Conservation (phyloP, 2,888 invertebrate genomes). For the Zelleria hepariella region DNA sequence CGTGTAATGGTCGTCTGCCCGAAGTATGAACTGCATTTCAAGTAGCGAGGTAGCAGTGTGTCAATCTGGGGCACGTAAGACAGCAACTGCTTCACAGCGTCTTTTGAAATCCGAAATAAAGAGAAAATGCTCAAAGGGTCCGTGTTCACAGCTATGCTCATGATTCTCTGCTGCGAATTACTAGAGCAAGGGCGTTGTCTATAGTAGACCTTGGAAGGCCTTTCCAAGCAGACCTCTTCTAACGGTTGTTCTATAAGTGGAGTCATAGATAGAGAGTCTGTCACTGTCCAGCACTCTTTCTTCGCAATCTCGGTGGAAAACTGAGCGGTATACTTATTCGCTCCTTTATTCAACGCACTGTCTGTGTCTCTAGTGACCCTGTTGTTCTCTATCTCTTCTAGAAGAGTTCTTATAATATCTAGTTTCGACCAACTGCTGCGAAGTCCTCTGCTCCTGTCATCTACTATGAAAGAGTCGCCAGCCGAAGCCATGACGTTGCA, state of each 20-base stretch:
- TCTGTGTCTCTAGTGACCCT: slow-evolving; percentile 22
- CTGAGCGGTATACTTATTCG: slow-evolving; percentile 23
- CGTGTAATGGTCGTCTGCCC: slow-evolving; percentile 5
- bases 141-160: slow-evolving; percentile 53
- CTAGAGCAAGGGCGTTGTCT: neutral
- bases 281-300: slow-evolving; percentile 40
- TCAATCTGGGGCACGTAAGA: slow-evolving; percentile 40
- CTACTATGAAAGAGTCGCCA: neutral
- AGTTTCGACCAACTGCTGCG: neutral
- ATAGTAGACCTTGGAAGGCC: neutral
- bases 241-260: neutral
- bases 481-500: neutral
- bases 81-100: slow-evolving; percentile 36
- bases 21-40: slow-evolving; percentile 14
- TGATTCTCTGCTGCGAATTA: slow-evolving; percentile 12
- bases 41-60: slow-evolving; percentile 19
- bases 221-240: neutral
- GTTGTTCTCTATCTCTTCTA: slow-evolving; percentile 30
- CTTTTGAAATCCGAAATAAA: slow-evolving; percentile 40
- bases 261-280: slow-evolving; percentile 26
- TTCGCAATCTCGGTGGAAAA: slow-evolving; percentile 39
- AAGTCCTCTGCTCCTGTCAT: neutral
- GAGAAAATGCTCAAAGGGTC: slow-evolving; percentile 46
- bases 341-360: neutral
- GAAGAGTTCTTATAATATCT: neutral